A percentile compares a stretch with the other conserved stretches of the same genome.
phyloP scores from a whole-genome alignment of 2,888 invertebrate species.

The Vandiemenella viatica region DNA sequence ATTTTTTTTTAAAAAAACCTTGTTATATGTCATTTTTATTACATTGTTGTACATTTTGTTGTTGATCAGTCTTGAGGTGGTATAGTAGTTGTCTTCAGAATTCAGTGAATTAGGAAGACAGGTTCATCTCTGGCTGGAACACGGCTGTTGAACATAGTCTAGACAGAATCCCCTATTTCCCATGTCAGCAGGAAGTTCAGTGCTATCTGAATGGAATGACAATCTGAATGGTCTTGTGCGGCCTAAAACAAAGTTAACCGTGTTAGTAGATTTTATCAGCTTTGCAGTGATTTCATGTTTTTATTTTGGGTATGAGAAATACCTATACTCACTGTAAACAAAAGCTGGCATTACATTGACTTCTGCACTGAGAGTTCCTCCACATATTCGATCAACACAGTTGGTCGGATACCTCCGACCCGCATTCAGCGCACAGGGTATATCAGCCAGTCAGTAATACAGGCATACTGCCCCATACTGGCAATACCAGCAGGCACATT shows the following conservation, averaged over 20 bases:
- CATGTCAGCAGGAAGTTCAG: constrained; percentile 58
- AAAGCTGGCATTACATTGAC: constrained; percentile 49
- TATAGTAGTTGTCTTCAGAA: too few relatives aligned
- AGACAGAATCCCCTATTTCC: constrained; percentile 69
- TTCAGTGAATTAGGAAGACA: too few relatives aligned
- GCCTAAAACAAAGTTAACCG: constrained; percentile 39
- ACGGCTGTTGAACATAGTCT: constrained; percentile 73
- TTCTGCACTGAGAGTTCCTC: constrained; percentile 63
- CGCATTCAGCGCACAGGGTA: constrained; percentile 60
- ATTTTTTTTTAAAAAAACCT: too few relatives aligned
- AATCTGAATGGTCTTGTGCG: constrained; percentile 66
- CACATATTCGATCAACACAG: constrained; percentile 69
- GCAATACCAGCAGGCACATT: constrained; percentile 46
- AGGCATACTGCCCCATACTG: constrained; percentile 48
- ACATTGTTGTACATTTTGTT: too few relatives aligned
- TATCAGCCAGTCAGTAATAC: constrained; percentile 66
- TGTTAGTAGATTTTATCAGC: too few relatives aligned
- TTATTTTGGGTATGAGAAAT: too few relatives aligned
- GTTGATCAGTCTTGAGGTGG: too few relatives aligned
- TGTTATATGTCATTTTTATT: not conserved
- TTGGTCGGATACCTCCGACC: constrained; percentile 44
- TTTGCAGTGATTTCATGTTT: too few relatives aligned
- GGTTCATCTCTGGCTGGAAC: too few relatives aligned
- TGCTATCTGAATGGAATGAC: constrained; percentile 60
- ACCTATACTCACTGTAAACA: constrained; percentile 53